A percentile compares a stretch with the other conserved stretches of the same genome.
phyloP scores from a whole-genome alignment of 2,113 vertebrate species.

The Anoplopoma fimbria region DNA sequence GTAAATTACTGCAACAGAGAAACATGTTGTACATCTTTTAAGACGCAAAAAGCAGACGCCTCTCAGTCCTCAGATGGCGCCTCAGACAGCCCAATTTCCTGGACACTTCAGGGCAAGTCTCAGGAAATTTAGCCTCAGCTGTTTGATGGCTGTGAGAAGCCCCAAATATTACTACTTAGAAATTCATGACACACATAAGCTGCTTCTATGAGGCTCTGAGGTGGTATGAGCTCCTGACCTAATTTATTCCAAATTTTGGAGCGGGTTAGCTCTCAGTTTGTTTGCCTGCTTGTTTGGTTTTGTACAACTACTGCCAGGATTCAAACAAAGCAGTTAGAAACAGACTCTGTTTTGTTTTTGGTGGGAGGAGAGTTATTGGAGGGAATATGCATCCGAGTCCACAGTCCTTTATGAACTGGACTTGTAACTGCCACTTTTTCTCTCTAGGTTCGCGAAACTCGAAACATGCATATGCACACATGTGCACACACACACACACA shows the following conservation, averaged over 20 bases:
- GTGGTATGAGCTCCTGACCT: conserved; percentile 61
- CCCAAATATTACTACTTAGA: conserved; percentile 77
- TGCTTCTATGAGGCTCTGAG: conserved; percentile 65
- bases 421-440: conserved; percentile 30
- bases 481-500: not conserved
- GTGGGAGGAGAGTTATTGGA: conserved; percentile 13
- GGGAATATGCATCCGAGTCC: conserved; percentile 13
- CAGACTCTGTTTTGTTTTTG: conserved; percentile 30
- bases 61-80: conserved; percentile 60
- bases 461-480: conserved; percentile 4
- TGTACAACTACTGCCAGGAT: conserved; percentile 39
- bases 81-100: conserved; percentile 64
- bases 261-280: conserved; percentile 57
- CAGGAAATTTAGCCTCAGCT: conserved; percentile 76
- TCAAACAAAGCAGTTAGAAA: conserved; percentile 47
- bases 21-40: not conserved
- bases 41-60: conserved; percentile 11
- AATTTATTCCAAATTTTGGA: conserved; percentile 66
- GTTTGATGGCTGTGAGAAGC: conserved; percentile 72
- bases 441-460: conserved; percentile 3
- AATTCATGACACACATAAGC: conserved; percentile 80
- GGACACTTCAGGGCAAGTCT: conserved; percentile 72
- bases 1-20: not conserved
- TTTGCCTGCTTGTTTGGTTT: conserved; percentile 58
- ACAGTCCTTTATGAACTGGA: conserved; percentile 11